Evolutionary conservation across 2,113 vertebrate species (phyloP), one percentile per base, ranked within the genome.

Genomic region (Ophiodon elongatus): DNA sequence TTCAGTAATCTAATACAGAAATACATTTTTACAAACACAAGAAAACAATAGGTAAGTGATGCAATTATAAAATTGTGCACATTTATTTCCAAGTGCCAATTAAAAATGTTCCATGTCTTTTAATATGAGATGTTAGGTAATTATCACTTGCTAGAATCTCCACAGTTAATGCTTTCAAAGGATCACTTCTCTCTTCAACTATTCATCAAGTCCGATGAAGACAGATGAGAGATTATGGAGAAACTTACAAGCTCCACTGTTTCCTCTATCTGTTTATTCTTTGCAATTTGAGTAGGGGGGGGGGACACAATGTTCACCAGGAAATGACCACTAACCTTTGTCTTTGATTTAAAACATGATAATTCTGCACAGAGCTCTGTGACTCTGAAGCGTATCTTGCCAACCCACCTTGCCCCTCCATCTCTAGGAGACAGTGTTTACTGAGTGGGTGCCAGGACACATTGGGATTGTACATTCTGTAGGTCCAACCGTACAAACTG

Each of bases 401-500:
- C 76, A 73, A 78, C 72, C 77, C 90, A 90, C 84, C 90, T 88
- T 88, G 86, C 27, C 63, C 84, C 57, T 80, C 71, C 79, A 91
- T 94, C 91, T 91, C 92, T 67, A 77, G 86, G 88, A 86, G 59
- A 82, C 89, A 74, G 79, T 94, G 93, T 92, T 92, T 89, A 82
- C 79, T 50, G 79, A 91, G 85, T 88, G 86, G 91, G 86, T 78
- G 88, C 86, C 83, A 89, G 85, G 76, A 89, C 84, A 81, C 76
- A 29, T 50, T 80, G 87, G 81, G 68, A 85, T 85, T 74, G 70
- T 47, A 65, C 85, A 63, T 56, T 2, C 45, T 75, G 74, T 71
- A 35, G 76, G 66, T 78, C 70, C 62, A 78, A 70, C n/a, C n/a
- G 59, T 19, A 69, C 57, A n/a, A 80, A 73, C 63, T 60, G 65